These are phyloP conservation scores for Nemapogon koenigi DNA, from an alignment of 2,888 invertebrate species.

Conservation along the genomic window DNA sequence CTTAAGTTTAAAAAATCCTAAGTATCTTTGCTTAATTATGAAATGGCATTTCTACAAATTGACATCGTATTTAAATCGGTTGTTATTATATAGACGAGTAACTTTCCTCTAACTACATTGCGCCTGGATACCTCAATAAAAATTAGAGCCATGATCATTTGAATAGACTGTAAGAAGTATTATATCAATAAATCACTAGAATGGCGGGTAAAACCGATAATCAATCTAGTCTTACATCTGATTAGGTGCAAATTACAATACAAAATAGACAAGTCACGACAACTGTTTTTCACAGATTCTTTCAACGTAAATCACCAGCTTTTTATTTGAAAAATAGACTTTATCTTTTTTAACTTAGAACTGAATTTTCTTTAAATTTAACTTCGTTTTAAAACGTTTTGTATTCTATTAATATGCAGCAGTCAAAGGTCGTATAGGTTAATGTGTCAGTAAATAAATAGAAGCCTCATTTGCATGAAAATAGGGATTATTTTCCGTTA, in stretches of 20 bases:
- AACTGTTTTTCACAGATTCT: conserved; percentile 8
- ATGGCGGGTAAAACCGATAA: conserved; percentile 29
- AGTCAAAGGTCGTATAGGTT: conserved; percentile 24
- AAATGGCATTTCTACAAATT: no score
- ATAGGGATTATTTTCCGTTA: conserved; percentile 28
- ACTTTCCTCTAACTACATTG: no score
- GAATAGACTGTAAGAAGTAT: no score
- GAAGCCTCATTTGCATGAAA: conserved; percentile 21
- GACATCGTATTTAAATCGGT: no score
- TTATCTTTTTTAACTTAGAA: conserved; percentile 12
- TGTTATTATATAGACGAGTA: no score
- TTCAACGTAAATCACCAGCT: neutral
- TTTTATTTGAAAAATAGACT: neutral
- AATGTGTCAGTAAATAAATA: conserved; percentile 20
- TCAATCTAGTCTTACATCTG: conserved; percentile 60
- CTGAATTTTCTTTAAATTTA: conserved; percentile 14
- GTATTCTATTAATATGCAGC: neutral
- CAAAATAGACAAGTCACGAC: conserved; percentile 59
- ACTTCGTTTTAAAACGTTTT: conserved; percentile 17
- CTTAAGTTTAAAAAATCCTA: no score
- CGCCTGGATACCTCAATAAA: no score
- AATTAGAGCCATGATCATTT: no score
- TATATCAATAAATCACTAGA: no score
- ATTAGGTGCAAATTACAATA: conserved; percentile 62
- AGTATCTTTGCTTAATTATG: no score